Percentiles rank a stretch among this genome's conserved stretches.
These are phyloP conservation scores for Drosophila guanche DNA, from an alignment of 1,140 invertebrate genomes.

Conservation along the genomic window DNA sequence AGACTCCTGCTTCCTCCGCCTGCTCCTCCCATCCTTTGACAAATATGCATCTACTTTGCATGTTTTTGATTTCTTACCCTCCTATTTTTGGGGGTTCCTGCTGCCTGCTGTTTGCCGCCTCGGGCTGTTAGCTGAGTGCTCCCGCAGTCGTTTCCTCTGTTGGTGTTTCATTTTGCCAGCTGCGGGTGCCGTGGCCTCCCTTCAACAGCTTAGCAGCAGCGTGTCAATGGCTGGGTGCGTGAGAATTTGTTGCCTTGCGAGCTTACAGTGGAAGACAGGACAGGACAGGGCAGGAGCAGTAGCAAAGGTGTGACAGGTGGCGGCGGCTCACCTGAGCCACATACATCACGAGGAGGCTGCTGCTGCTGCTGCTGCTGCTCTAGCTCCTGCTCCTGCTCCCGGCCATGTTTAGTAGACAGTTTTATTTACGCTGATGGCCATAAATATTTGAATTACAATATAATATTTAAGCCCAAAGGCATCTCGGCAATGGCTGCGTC, in stretches of 20 bases:
- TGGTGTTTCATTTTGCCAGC: constrained; percentile 16
- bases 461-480: constrained; percentile 75
- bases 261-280: constrained; percentile 45
- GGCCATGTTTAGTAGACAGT: constrained; percentile 69
- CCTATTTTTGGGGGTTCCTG: too few species aligned
- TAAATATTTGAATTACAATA: constrained; percentile 82
- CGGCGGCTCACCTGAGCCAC: constrained; percentile 42
- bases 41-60: constrained; percentile 71
- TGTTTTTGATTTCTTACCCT: constrained; percentile 64
- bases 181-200: constrained; percentile 44
- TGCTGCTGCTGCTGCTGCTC: not conserved
- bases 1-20: too few species aligned
- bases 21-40: constrained; percentile 37
- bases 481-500: constrained; percentile 10
- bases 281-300: not conserved
- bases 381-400: not conserved
- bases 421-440: constrained; percentile 81
- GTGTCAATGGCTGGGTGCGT: constrained; percentile 75
- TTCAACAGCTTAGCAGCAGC: constrained; percentile 66
- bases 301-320: constrained; percentile 37
- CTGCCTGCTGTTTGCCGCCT: too few species aligned
- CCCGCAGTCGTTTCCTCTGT: too few species aligned
- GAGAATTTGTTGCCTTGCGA: constrained; percentile 67
- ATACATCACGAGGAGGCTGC: constrained; percentile 52
- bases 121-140: too few species aligned